Conservation (phyloP, 2,797 vertebrate genomes). For the Chaunax sp. region DNA sequence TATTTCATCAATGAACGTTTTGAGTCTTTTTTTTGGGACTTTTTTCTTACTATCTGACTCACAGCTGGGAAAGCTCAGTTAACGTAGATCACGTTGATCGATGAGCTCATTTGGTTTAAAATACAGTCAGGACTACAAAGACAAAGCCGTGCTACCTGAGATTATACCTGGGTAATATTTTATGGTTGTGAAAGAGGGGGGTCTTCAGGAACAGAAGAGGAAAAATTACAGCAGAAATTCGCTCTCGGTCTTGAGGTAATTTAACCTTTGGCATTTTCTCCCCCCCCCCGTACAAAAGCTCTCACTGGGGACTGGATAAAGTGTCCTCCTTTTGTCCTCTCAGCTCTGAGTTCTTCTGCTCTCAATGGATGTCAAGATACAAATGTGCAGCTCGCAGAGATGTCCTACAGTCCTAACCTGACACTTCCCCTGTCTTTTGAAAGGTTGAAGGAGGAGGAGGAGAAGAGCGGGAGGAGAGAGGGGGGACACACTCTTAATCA, state of each 20-base stretch:
- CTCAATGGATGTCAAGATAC: constrained; percentile 78
- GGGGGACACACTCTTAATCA: constrained; percentile 9
- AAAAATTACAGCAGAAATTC: constrained; percentile 64
- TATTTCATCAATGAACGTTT: not conserved
- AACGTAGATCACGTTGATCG: constrained; percentile 22
- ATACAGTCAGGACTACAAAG: constrained; percentile 61
- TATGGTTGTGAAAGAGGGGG: constrained; percentile 37
- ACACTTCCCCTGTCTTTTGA: constrained; percentile 62
- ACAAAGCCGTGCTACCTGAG: constrained; percentile 67
- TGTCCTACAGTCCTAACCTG: constrained; percentile 77
- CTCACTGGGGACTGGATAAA: constrained; percentile 71
- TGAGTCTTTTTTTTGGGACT: too few relatives aligned
- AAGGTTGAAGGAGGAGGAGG: constrained; percentile 31
- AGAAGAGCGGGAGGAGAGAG: not conserved
- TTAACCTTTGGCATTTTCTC: constrained; percentile 77
- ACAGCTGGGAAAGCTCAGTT: constrained; percentile 18
- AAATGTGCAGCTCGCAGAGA: constrained; percentile 71
- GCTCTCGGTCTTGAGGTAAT: constrained; percentile 74
- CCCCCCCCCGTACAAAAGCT: constrained; percentile 69
- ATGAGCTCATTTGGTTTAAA: constrained; percentile 65
- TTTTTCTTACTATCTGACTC: not conserved
- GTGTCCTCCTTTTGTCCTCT: constrained; percentile 79
- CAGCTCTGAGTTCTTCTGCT: constrained; percentile 66
- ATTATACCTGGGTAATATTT: constrained; percentile 72
- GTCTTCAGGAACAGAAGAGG: constrained; percentile 51